Conservation (phyloP, 1,140 invertebrate species). For the Cylas formicarius region DNA sequence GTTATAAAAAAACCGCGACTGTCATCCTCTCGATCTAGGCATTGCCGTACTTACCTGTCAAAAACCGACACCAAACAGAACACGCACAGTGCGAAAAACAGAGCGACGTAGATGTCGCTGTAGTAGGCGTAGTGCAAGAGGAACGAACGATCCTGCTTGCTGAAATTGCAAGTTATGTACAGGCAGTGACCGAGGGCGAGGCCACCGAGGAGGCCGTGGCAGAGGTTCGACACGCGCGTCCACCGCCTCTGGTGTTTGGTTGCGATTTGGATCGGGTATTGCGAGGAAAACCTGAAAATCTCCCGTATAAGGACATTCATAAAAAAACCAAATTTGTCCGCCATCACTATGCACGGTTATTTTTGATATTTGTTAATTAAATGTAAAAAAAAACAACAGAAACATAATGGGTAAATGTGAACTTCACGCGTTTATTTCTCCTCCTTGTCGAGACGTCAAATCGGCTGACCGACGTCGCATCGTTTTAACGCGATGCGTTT, state of each 20-base stretch:
- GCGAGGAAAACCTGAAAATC: slow-evolving; percentile 13
- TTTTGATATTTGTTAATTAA: too few relatives aligned
- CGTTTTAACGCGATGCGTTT: not conserved
- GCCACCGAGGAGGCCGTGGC: slow-evolving; percentile 39
- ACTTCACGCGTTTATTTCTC: too few relatives aligned
- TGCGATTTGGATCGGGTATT: slow-evolving; percentile 34
- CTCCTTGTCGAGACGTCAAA: not conserved
- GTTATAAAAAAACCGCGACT: too few relatives aligned
- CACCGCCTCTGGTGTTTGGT: slow-evolving; percentile 36
- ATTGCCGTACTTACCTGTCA: slow-evolving; percentile 32
- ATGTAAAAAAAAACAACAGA: too few relatives aligned
- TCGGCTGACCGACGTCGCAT: not conserved
- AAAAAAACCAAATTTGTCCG: not conserved
- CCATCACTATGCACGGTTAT: too few relatives aligned
- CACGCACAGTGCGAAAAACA: slow-evolving; percentile 36
- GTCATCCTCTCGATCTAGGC: too few relatives aligned
- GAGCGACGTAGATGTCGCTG: slow-evolving; percentile 36
- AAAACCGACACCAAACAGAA: slow-evolving; percentile 40
- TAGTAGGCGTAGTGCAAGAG: slow-evolving; percentile 38
- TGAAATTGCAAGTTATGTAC: slow-evolving; percentile 33
- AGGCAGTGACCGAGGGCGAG: slow-evolving; percentile 37
- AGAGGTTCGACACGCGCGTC: slow-evolving; percentile 34
- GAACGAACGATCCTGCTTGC: slow-evolving; percentile 30
- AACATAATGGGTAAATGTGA: too few relatives aligned
- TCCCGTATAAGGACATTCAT: not conserved